These are phyloP conservation scores for Pseudochirops cupreus DNA, from an alignment of 2,797 vertebrate genomes.

Conservation along the genomic window DNA sequence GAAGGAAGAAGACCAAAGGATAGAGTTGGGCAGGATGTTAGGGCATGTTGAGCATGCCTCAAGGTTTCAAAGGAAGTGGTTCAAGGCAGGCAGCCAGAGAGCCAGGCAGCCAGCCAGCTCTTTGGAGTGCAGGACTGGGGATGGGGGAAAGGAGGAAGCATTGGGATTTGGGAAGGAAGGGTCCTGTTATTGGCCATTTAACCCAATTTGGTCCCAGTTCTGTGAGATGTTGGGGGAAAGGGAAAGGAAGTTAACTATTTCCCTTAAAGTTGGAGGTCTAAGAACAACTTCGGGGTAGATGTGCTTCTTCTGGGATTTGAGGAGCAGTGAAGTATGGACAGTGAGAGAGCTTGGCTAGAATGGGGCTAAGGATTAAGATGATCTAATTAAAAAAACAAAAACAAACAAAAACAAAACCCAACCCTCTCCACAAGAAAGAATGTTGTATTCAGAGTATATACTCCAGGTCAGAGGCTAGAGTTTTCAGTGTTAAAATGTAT, in stretches of 20 bases:
- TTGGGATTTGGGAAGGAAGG: neutral
- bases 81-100: constrained; percentile 11
- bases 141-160: neutral
- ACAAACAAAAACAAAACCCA: neutral
- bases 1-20: neutral
- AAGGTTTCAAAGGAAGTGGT: constrained; percentile 2
- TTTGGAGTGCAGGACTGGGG: constrained; percentile 16
- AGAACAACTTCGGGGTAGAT: neutral
- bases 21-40: neutral
- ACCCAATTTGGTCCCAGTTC: constrained; percentile 9
- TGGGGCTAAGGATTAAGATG: neutral
- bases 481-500: constrained; percentile 43
- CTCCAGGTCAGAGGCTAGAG: neutral
- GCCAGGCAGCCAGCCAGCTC: constrained; percentile 13
- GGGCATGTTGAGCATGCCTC: neutral
- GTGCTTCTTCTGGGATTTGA: constrained; percentile 16
- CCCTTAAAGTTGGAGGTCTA: constrained; percentile 16
- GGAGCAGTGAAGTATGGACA: neutral
- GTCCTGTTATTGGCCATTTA: neutral
- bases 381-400: neutral
- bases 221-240: neutral
- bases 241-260: constrained; percentile 30
- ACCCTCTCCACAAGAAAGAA: neutral
- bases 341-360: neutral
- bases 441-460: neutral